Evolutionary conservation across 1,140 invertebrate species (phyloP), one percentile per base, ranked within the genome.

Genomic region (Formica exsecta): DNA sequence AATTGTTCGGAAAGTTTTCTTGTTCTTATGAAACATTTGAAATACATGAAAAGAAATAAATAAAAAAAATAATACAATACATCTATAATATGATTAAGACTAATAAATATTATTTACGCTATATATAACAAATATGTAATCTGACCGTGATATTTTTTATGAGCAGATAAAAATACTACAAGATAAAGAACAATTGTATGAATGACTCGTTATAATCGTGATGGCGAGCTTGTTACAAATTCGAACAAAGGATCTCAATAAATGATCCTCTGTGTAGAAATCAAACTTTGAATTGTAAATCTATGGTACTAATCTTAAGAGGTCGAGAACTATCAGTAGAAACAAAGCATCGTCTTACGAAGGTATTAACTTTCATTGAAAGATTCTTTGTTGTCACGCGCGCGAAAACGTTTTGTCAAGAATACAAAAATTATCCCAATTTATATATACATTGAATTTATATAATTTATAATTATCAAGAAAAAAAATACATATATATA

Each of bases 131-230:
- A 22, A 59, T 74, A 32, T 51, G 3, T 19, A 41, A 57, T 1
- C 3, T 57, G 9, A 74, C 7, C 11, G 11, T 11, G 11, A 59
- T 57, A 57, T 59, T 38, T 62, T 61, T 61, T 76, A 76, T 76
- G 22, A 62, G 36, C 2, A 76, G 57, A 62, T 76, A 62, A 76
- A 76, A 41, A 9, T 22, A 22, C 1, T 16, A 61, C 4, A 3
- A 38, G 36, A 75, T 75, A 41, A 61, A 9, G 16, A 76, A 2
- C 61, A n/a, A 62, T 57, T 74, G 51, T 13, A 6, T 3, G 7
- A 59, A 2, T 75, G 8, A 4, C 22, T 48, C 13, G 44, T 13
- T 48, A 48, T 48, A 48, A 48, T 51, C 4, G 16, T 51, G 16
- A 51, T 51, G 9, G 5, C 0, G 0, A 38, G 22, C 0, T 38